phyloP scores from a whole-genome alignment of 2,113 vertebrate species.

The Brienomyrus brachyistius region DNA sequence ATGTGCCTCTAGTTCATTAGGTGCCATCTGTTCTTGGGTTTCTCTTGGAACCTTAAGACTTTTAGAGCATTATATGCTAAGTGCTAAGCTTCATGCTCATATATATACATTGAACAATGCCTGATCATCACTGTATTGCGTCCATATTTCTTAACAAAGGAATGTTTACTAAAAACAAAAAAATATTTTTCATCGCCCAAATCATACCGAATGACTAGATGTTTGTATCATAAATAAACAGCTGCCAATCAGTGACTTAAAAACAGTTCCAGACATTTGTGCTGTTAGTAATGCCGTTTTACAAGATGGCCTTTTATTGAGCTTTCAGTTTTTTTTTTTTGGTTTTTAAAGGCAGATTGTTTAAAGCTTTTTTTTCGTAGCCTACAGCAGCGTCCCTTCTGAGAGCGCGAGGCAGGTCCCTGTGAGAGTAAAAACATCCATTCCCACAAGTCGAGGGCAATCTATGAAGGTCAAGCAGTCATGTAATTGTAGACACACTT shows the following conservation, averaged over 20 bases:
- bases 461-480: not conserved
- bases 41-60: not conserved
- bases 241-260: not conserved
- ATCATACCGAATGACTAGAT: not conserved
- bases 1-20: not conserved
- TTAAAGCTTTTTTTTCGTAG: not conserved
- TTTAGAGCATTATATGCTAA: not conserved
- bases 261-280: not conserved
- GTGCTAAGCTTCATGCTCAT: not conserved
- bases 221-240: not conserved
- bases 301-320: not conserved
- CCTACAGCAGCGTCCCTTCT: not conserved
- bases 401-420: not conserved
- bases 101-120: not conserved
- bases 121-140: not conserved
- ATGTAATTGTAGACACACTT: conserved; percentile 11
- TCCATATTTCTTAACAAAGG: not conserved
- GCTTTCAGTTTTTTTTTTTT: not conserved
- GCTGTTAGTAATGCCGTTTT: not conserved
- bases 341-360: not conserved
- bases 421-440: not conserved
- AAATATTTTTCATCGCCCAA: not conserved
- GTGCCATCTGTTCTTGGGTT: not conserved
- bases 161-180: not conserved
- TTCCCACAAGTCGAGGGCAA: not conserved